phyloP scores from a whole-genome alignment of 35 echinoderm and acorn worm species.

The Ophiothrix spiculata region DNA sequence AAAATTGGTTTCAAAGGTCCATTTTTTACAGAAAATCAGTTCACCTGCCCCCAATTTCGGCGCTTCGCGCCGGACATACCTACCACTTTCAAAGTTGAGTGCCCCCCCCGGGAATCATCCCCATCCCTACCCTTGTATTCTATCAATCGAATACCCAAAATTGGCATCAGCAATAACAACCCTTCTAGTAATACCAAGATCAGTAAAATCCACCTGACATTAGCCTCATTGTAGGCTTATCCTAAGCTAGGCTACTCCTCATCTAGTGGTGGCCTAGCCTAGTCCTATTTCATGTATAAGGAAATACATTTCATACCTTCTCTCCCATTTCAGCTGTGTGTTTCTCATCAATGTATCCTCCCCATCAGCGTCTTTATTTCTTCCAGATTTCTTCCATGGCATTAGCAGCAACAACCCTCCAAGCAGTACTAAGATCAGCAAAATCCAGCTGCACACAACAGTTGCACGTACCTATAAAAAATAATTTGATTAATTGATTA shows the following conservation, averaged over 20 bases:
- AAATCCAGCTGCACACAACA: neutral
- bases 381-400: neutral
- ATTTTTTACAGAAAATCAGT: no score
- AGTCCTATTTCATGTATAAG: no score
- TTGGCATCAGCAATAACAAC: neutral
- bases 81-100: no score
- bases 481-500: neutral
- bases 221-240: neutral
- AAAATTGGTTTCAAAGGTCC: no score
- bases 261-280: no score
- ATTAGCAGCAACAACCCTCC: neutral
- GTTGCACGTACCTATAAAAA: constrained; percentile 2
- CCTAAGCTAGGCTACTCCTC: no score
- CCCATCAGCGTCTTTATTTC: neutral
- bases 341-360: neutral
- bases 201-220: neutral
- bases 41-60: no score
- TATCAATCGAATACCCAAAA: neutral
- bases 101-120: no score
- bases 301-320: no score
- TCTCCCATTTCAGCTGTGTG: neutral
- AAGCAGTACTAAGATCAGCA: neutral
- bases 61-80: no score
- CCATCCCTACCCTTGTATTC: neutral
- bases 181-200: neutral